phyloP scores from a whole-genome alignment of 2,888 invertebrate genomes.

The Pteria penguin region DNA sequence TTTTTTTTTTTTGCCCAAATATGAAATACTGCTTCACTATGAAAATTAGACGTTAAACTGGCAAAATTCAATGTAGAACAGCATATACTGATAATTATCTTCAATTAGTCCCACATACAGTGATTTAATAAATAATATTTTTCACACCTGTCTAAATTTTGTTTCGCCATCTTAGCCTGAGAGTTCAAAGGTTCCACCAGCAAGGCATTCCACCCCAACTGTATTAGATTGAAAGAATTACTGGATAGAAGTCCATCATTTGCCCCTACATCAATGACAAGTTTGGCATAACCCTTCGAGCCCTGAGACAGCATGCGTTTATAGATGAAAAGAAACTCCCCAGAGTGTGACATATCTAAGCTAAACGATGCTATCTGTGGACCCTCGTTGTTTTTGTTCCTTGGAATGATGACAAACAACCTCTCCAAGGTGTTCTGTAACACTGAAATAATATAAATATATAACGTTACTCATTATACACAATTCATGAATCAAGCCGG shows the following conservation, averaged over 20 bases:
- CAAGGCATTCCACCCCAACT: conserved; percentile 72
- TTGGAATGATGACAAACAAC: conserved; percentile 50
- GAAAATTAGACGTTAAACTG: too few species aligned
- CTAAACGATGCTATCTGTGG: conserved; percentile 46
- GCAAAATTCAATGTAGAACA: too few species aligned
- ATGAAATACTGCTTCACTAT: too few species aligned
- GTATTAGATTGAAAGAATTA: conserved; percentile 73
- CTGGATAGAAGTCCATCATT: conserved; percentile 72
- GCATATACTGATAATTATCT: too few species aligned
- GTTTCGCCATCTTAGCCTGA: conserved; percentile 59
- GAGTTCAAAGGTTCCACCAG: conserved; percentile 68
- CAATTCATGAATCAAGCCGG: too few species aligned
- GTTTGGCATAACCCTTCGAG: conserved; percentile 44
- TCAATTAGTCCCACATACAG: too few species aligned
- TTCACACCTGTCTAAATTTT: conserved; percentile 62
- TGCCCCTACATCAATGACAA: conserved; percentile 72
- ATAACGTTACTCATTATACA: too few species aligned
- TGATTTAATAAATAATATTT: too few species aligned
- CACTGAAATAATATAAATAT: conserved; percentile 34
- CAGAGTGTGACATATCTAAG: conserved; percentile 67
- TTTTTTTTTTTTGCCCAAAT: too few species aligned
- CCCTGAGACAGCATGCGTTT: conserved; percentile 52
- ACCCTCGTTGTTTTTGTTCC: not conserved
- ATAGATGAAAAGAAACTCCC: conserved; percentile 64
- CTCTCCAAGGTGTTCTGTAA: conserved; percentile 65